phyloP scores from a whole-genome alignment of 2,888 invertebrate genomes.

The Cataglyphis cursor region DNA sequence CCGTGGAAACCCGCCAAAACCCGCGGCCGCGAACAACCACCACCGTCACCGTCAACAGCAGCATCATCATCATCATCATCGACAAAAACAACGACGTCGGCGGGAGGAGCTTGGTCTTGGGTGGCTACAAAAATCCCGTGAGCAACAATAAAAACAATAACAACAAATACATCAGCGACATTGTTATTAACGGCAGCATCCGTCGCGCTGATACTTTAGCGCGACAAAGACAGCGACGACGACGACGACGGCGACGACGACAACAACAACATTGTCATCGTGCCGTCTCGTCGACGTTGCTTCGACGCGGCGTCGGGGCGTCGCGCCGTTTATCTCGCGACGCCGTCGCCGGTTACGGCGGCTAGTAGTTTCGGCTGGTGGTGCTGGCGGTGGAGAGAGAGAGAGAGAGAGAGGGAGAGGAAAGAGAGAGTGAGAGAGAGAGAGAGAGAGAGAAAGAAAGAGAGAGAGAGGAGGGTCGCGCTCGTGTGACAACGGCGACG shows the following conservation, averaged over 20 bases:
- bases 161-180: neutral
- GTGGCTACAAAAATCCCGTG: neutral
- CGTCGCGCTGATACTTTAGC: neutral
- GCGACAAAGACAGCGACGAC: slow-evolving; percentile 18
- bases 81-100: slow-evolving; percentile 35
- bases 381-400: slow-evolving; percentile 18
- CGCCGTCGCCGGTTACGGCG: slow-evolving; percentile 69
- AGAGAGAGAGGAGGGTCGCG: slow-evolving; percentile 38
- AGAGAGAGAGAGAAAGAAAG: slow-evolving; percentile 33
- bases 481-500: slow-evolving; percentile 41
- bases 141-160: neutral
- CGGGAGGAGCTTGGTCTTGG: slow-evolving; percentile 16
- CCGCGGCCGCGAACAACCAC: slow-evolving; percentile 78
- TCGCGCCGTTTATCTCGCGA: slow-evolving; percentile 71
- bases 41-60: slow-evolving; percentile 56
- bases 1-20: slow-evolving; percentile 83
- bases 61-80: neutral
- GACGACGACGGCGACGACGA: slow-evolving; percentile 21
- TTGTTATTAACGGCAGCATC: neutral
- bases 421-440: slow-evolving; percentile 38
- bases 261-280: slow-evolving; percentile 44
- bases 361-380: slow-evolving; percentile 14
- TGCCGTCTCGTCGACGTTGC: slow-evolving; percentile 58
- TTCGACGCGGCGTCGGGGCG: slow-evolving; percentile 65
- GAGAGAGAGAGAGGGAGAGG: slow-evolving; percentile 46